phyloP scores from a whole-genome alignment of 2,113 vertebrate genomes.

The Barnardius zonarius region DNA sequence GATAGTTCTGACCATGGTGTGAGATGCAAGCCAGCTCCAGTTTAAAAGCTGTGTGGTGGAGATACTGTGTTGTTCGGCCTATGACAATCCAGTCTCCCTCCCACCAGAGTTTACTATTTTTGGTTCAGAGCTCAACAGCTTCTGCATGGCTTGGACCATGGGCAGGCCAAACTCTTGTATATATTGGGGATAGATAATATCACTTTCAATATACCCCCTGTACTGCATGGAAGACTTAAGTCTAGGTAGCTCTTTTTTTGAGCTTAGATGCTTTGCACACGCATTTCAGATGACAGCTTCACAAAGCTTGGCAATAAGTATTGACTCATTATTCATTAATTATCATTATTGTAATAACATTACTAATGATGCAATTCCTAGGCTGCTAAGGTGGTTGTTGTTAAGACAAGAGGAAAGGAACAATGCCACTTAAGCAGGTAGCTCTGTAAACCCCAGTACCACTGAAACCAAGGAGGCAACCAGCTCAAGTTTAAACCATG shows the following conservation, averaged over 20 bases:
- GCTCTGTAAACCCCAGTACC: background rate
- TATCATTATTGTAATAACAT: background rate
- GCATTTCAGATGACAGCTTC: background rate
- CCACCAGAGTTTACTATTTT: slow-evolving; percentile 30
- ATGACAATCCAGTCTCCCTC: background rate
- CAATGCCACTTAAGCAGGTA: background rate
- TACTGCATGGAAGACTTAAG: background rate
- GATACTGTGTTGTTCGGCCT: background rate
- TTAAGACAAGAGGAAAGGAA: background rate
- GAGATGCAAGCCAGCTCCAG: background rate
- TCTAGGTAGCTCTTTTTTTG: background rate
- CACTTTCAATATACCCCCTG: background rate
- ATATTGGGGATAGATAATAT: background rate
- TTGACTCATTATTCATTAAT: slow-evolving; percentile 31
- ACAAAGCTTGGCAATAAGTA: background rate
- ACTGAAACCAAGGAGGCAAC: background rate
- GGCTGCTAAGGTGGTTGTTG: background rate
- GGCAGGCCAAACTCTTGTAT: background rate
- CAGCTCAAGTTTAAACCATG: background rate
- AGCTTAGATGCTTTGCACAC: background rate
- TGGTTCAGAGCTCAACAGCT: background rate
- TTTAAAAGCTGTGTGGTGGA: background rate
- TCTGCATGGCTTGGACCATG: background rate
- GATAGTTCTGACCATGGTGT: background rate
- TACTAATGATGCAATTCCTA: background rate